A percentile compares a stretch with the other conserved stretches of the same genome.
These are phyloP conservation scores for Poeciliopsis infans DNA, from an alignment of 2,797 vertebrate species.

Conservation along the genomic window DNA sequence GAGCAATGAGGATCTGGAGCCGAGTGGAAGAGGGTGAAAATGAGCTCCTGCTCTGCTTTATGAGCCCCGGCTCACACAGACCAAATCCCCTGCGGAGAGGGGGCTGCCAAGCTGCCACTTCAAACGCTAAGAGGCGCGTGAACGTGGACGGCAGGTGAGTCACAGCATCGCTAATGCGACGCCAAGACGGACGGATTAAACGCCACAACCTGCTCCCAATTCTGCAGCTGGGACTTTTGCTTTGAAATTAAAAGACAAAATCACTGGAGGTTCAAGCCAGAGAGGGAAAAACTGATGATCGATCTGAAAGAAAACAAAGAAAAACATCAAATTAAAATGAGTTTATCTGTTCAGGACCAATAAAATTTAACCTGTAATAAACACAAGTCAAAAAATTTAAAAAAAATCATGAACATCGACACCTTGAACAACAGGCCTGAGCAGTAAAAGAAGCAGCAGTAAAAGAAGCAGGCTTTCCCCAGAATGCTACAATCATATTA, in stretches of 20 bases:
- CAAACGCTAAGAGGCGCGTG: constrained; percentile 24
- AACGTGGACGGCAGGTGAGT: constrained; percentile 9
- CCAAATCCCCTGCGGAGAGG: constrained; percentile 37
- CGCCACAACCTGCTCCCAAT: constrained; percentile 14
- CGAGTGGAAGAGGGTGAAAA: constrained; percentile 43
- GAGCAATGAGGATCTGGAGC: constrained; percentile 38
- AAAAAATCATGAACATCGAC: not conserved
- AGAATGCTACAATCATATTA: not conserved
- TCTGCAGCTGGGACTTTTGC: constrained; percentile 32
- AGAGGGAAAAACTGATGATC: constrained; percentile 25
- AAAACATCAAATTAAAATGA: not conserved
- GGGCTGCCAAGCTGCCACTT: constrained; percentile 10
- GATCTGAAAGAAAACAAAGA: constrained; percentile 50
- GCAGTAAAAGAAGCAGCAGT: not conserved
- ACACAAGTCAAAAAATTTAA: not conserved
- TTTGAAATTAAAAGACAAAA: constrained; percentile 15
- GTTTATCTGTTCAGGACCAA: not conserved
- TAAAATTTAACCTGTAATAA: not conserved
- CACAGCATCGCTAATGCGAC: not conserved
- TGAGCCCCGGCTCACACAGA: constrained; percentile 38
- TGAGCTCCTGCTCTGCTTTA: constrained; percentile 30
- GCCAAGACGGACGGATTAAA: constrained; percentile 21
- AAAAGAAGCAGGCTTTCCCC: not conserved
- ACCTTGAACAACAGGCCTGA: not conserved
- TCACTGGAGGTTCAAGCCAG: constrained; percentile 11